Evolutionary conservation across 2,888 invertebrate species (phyloP).

Genomic region (Apamea anceps): DNA sequence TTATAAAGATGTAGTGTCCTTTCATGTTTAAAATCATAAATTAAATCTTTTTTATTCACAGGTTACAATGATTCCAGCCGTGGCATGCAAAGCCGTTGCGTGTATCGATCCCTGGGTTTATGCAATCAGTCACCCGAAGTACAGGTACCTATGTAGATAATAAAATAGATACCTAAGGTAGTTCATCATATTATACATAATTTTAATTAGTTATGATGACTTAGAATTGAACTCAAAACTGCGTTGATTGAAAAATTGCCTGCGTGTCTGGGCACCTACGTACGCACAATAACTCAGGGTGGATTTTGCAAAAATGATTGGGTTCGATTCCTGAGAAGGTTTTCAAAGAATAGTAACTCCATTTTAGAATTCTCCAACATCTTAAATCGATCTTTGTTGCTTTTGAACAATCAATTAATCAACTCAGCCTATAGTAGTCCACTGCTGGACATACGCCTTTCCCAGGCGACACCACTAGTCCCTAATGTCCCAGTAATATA

Average conservation of each 20-base stretch:
- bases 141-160: conserved; percentile 90
- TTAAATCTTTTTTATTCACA: conserved; percentile 58
- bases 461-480: not conserved
- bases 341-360: not conserved
- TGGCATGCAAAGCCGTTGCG: conserved; percentile 96
- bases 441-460: not conserved
- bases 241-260: not conserved
- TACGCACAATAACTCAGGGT: not conserved
- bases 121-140: conserved; percentile 97
- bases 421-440: not conserved
- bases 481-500: not conserved
- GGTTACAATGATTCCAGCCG: conserved; percentile 96
- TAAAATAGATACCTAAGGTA: not conserved
- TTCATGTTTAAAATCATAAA: not conserved
- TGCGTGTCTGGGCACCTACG: not conserved
- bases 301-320: not conserved
- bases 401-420: not conserved
- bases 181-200: not conserved
- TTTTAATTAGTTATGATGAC: not conserved
- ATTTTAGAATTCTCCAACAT: not conserved
- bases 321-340: not conserved
- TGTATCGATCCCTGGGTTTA: conserved; percentile 98
- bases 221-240: not conserved
- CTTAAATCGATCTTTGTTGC: not conserved
- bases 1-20: not conserved